Percentiles rank a stretch among this genome's conserved stretches.
Evolutionary conservation across 2,113 vertebrate species (phyloP).

Genomic region (Opisthocomus hoazin): DNA sequence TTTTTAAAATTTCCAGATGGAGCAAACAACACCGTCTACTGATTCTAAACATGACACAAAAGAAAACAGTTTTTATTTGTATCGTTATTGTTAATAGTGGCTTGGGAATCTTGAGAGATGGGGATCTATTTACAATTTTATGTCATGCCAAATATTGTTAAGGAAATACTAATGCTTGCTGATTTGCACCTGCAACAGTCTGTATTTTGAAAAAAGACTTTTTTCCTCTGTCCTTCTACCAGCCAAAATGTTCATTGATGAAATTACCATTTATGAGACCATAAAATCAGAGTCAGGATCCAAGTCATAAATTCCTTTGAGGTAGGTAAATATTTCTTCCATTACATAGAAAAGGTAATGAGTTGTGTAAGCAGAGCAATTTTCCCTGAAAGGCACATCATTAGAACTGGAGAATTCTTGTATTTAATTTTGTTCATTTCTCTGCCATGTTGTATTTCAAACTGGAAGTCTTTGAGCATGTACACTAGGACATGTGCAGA

Average conservation of each 20-base stretch:
- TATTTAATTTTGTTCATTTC: not conserved
- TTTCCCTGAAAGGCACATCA: not conserved
- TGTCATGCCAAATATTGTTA: not conserved
- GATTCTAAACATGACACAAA: not conserved
- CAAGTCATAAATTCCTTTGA: not conserved
- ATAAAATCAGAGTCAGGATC: not conserved
- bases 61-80: not conserved
- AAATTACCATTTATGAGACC: not conserved
- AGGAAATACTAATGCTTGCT: not conserved
- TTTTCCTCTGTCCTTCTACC: not conserved
- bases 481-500: not conserved
- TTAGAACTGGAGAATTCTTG: not conserved
- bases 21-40: not conserved
- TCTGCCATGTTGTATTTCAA: not conserved
- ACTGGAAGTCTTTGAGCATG: not conserved
- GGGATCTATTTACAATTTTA: not conserved
- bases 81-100: not conserved
- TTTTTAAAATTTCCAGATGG: not conserved
- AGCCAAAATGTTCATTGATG: not conserved
- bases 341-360: not conserved
- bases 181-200: not conserved
- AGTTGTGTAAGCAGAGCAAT: not conserved
- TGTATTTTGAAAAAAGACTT: not conserved
- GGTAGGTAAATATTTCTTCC: conserved; percentile 3
- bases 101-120: not conserved